Evolutionary conservation across 2,797 vertebrate genomes (phyloP).

Genomic region (Danio aesculapii): DNA sequence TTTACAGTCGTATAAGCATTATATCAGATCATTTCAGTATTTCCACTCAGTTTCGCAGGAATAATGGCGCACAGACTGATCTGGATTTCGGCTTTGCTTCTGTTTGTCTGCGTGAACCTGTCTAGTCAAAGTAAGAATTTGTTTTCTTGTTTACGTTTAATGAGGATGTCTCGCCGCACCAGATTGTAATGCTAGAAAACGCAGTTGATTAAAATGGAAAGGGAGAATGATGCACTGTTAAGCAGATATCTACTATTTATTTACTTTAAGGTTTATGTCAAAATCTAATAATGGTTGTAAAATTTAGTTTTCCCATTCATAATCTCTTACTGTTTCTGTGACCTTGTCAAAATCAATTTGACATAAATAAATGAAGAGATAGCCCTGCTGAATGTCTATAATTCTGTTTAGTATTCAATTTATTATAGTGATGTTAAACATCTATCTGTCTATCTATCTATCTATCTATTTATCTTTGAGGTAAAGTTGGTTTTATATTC

Average conservation of each 20-base stretch:
- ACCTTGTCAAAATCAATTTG: neutral
- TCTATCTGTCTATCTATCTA: no score
- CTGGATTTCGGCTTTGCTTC: neutral
- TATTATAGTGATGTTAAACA: no score
- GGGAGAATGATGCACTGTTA: neutral
- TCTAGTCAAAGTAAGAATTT: slow-evolving; percentile 37
- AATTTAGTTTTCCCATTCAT: neutral
- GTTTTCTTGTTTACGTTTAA: neutral
- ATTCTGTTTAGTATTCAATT: no score
- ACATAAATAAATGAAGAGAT: neutral
- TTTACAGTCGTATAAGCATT: no score
- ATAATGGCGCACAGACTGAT: neutral
- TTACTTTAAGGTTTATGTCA: neutral
- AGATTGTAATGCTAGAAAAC: neutral
- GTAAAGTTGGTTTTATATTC: no score
- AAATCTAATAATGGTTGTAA: neutral
- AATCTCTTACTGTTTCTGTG: neutral
- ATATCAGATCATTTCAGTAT: neutral
- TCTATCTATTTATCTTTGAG: no score
- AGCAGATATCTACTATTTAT: no score
- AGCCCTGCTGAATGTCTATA: neutral
- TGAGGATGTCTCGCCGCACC: neutral
- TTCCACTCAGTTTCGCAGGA: neutral
- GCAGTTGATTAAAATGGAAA: no score
- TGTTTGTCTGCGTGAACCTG: neutral